A percentile compares a stretch with the other conserved stretches of the same genome.
These are phyloP conservation scores for Lepidurus apus DNA, from an alignment of 1,140 invertebrate species.

Conservation along the genomic window DNA sequence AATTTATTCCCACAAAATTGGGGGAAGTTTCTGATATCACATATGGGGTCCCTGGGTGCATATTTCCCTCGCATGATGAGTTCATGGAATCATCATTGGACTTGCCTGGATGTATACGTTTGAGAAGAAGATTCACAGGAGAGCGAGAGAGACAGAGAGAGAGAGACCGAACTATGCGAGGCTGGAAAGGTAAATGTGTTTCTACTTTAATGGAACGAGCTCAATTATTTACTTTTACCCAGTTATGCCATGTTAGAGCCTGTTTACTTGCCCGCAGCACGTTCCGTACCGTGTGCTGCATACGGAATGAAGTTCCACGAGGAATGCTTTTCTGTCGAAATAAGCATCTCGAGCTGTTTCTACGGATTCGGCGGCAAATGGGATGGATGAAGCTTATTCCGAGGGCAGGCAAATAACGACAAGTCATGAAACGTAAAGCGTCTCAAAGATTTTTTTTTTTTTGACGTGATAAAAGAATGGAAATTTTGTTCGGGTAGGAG, in stretches of 20 bases:
- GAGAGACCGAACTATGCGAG: background rate
- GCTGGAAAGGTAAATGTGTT: background rate
- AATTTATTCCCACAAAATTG: background rate
- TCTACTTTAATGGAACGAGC: background rate
- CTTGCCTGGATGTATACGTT: background rate
- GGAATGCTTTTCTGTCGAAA: background rate
- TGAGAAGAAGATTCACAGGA: background rate
- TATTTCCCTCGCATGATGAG: background rate
- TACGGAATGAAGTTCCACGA: background rate
- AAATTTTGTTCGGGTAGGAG: background rate
- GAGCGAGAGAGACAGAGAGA: background rate
- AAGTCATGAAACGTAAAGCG: background rate
- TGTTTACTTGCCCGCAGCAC: conserved; percentile 17
- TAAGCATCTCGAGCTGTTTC: background rate
- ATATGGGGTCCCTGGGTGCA: background rate
- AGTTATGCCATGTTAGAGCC: conserved; percentile 15
- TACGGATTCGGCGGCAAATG: conserved; percentile 5
- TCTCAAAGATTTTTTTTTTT: background rate
- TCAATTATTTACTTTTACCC: background rate
- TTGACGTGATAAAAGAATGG: background rate
- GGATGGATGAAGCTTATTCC: background rate
- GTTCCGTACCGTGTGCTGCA: background rate
- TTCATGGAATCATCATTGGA: background rate
- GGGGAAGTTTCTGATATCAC: background rate
- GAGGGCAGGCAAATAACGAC: background rate